Evolutionary conservation across 2,888 invertebrate species (phyloP).

Genomic region (Mythimna lalbum): DNA sequence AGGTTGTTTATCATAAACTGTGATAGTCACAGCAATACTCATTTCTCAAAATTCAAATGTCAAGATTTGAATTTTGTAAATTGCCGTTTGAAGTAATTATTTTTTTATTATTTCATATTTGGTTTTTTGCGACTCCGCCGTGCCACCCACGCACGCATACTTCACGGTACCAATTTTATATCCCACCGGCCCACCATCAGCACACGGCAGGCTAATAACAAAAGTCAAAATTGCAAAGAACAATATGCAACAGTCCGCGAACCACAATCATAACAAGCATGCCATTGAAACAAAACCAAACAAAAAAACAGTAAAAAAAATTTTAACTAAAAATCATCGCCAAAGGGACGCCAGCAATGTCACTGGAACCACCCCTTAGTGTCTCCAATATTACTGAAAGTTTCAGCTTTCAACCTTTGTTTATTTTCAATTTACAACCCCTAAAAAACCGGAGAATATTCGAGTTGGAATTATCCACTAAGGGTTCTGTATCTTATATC

Average conservation of each 20-base stretch:
- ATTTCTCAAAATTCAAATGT: too few relatives aligned
- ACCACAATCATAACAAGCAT: background rate
- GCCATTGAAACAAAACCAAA: background rate
- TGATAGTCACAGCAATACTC: too few relatives aligned
- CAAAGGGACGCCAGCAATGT: slow-evolving; percentile 32
- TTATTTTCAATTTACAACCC: slow-evolving; percentile 51
- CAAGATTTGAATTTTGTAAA: too few relatives aligned
- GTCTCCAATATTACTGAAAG: slow-evolving; percentile 38
- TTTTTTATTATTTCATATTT: too few relatives aligned
- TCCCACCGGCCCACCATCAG: too few relatives aligned
- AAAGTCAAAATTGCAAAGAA: background rate
- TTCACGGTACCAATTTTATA: too few relatives aligned
- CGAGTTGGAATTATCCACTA: background rate
- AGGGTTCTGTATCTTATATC: background rate
- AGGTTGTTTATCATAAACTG: too few relatives aligned
- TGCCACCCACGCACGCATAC: too few relatives aligned
- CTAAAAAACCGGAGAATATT: background rate
- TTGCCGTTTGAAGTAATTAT: too few relatives aligned
- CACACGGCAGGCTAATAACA: background rate
- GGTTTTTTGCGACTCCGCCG: too few relatives aligned
- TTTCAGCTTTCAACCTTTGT: slow-evolving; percentile 51
- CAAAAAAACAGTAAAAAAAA: slow-evolving; percentile 19
- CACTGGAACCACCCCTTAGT: slow-evolving; percentile 49
- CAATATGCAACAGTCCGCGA: background rate
- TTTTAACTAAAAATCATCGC: slow-evolving; percentile 24